These are phyloP conservation scores for Psylliodes chrysocephalus DNA, from an alignment of 2,888 invertebrate species.

Conservation along the genomic window DNA sequence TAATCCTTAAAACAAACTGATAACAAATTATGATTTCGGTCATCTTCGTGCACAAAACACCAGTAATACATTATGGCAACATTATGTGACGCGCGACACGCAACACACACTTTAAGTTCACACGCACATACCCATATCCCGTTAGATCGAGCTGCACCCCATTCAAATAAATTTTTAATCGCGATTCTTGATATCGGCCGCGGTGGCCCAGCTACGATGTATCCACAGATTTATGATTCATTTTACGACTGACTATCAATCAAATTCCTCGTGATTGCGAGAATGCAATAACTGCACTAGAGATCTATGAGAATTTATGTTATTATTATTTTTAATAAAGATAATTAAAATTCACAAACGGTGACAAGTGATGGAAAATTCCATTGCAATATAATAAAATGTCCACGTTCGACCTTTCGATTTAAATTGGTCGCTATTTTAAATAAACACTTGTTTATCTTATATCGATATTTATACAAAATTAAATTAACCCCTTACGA, in stretches of 20 bases:
- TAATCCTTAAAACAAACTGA: too few relatives aligned
- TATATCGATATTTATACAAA: too few relatives aligned
- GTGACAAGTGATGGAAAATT: too few relatives aligned
- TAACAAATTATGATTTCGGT: conserved; percentile 1
- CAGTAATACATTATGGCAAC: not conserved
- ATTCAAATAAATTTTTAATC: conserved; percentile 44
- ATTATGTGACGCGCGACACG: conserved; percentile 23
- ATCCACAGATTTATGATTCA: conserved; percentile 45
- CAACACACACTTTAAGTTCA: conserved; percentile 25
- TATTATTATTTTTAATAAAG: too few relatives aligned
- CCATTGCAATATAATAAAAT: too few relatives aligned
- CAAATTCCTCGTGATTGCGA: conserved; percentile 20
- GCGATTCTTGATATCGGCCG: conserved; percentile 17
- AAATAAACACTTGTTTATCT: too few relatives aligned
- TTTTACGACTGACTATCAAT: conserved; percentile 40
- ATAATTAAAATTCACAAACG: too few relatives aligned
- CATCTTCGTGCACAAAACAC: not conserved
- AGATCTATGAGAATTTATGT: too few relatives aligned
- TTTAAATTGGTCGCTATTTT: too few relatives aligned
- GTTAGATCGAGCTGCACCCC: conserved; percentile 40
- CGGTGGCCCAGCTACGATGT: conserved; percentile 25
- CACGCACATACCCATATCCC: conserved; percentile 25
- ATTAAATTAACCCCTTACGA: too few relatives aligned
- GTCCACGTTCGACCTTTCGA: too few relatives aligned
- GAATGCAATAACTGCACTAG: not conserved